phyloP scores from a whole-genome alignment of 2,888 invertebrate genomes.

The Arctia plantaginis region DNA sequence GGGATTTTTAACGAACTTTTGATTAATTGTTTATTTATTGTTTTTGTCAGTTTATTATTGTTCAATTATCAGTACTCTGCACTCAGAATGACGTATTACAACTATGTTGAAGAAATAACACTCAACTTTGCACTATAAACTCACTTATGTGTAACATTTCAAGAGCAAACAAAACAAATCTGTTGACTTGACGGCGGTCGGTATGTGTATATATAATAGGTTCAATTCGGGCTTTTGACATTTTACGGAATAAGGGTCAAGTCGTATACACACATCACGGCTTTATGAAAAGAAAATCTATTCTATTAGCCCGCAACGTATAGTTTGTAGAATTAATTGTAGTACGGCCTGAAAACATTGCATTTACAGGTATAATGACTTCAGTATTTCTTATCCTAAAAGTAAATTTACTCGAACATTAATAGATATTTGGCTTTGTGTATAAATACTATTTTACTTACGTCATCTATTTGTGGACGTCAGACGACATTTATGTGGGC shows the following conservation, averaged over 20 bases:
- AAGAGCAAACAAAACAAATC: too few relatives aligned
- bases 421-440: constrained; percentile 20
- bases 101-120: too few relatives aligned
- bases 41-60: too few relatives aligned
- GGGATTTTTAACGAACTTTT: too few relatives aligned
- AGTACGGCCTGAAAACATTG: not conserved
- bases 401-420: not conserved
- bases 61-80: too few relatives aligned
- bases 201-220: too few relatives aligned
- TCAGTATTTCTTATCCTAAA: not conserved
- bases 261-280: not conserved
- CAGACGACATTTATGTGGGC: constrained; percentile 21
- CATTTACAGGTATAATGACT: not conserved
- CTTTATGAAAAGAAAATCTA: not conserved
- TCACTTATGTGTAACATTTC: too few relatives aligned
- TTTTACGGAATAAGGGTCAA: not conserved
- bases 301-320: too few relatives aligned
- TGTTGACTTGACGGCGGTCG: too few relatives aligned
- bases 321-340: not conserved
- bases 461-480: constrained; percentile 10
- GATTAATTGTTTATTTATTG: too few relatives aligned
- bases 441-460: constrained; percentile 11
- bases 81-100: too few relatives aligned
- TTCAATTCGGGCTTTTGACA: not conserved
- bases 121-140: too few relatives aligned